These are phyloP conservation scores for Julus scandinavius DNA, from an alignment of 2,888 invertebrate species.

Conservation along the genomic window DNA sequence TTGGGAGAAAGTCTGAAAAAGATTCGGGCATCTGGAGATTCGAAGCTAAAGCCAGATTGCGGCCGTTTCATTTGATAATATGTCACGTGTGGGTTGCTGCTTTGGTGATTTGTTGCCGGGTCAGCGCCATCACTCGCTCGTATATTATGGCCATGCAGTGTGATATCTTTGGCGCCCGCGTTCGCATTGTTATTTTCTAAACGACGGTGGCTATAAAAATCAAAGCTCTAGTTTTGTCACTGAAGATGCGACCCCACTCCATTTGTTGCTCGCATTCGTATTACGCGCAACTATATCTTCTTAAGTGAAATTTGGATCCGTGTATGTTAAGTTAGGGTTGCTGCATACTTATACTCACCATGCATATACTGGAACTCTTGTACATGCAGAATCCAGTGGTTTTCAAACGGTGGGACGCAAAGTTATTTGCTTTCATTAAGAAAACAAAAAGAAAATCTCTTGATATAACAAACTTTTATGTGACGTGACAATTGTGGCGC, in stretches of 20 bases:
- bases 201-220: not conserved
- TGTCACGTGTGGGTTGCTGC: slow-evolving; percentile 30
- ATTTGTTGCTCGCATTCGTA: not conserved
- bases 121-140: not conserved
- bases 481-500: too few species aligned
- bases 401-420: too few species aligned
- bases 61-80: not conserved
- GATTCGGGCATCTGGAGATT: slow-evolving; percentile 15
- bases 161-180: not conserved
- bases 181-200: not conserved
- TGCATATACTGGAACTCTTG: too few species aligned
- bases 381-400: too few species aligned
- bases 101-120: slow-evolving; percentile 2
- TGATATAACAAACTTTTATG: too few species aligned
- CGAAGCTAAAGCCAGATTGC: not conserved
- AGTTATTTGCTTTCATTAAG: too few species aligned
- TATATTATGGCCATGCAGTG: not conserved
- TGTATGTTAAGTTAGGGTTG: not conserved
- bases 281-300: not conserved
- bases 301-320: not conserved
- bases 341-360: not conserved
- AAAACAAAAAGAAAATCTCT: too few species aligned
- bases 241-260: not conserved
- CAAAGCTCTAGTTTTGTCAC: slow-evolving; percentile 8
- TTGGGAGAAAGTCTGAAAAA: not conserved